These are phyloP conservation scores for Lithobius niger DNA, from an alignment of 1,140 invertebrate species.

Conservation along the genomic window DNA sequence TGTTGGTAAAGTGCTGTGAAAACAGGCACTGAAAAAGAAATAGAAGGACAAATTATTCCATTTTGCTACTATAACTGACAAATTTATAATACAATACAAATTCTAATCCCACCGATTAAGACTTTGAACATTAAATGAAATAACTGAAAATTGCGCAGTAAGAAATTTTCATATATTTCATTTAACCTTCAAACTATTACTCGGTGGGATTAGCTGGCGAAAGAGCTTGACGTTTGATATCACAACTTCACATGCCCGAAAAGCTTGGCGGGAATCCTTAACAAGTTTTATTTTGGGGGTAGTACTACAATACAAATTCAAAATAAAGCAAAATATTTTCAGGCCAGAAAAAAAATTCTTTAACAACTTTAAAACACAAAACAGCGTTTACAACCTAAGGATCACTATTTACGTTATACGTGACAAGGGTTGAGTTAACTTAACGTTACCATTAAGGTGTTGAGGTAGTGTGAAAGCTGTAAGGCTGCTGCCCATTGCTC, in stretches of 20 bases:
- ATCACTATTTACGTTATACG: neutral
- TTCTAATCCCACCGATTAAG: neutral
- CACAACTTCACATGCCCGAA: no score
- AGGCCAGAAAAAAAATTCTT: neutral
- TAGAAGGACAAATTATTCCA: neutral
- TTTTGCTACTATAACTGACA: neutral
- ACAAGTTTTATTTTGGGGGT: neutral
- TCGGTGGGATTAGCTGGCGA: no score
- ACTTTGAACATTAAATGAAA: neutral
- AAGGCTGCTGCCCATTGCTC: conserved; percentile 56
- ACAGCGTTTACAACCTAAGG: neutral
- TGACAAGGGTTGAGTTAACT: neutral
- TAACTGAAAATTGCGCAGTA: neutral
- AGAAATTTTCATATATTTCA: neutral
- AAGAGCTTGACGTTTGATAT: no score
- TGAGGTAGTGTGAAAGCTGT: conserved; percentile 62
- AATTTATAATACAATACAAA: neutral
- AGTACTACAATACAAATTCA: neutral
- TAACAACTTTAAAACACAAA: neutral
- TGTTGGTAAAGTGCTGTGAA: conserved; percentile 70
- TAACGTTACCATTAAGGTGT: conserved; percentile 44
- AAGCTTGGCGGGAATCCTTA: no score
- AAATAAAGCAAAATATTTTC: neutral
- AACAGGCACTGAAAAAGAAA: conserved; percentile 45
- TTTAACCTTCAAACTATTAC: neutral